Base-by-base conservation (phyloP, 2,797 vertebrate species). In the Syndactyla subalaris region DNA sequence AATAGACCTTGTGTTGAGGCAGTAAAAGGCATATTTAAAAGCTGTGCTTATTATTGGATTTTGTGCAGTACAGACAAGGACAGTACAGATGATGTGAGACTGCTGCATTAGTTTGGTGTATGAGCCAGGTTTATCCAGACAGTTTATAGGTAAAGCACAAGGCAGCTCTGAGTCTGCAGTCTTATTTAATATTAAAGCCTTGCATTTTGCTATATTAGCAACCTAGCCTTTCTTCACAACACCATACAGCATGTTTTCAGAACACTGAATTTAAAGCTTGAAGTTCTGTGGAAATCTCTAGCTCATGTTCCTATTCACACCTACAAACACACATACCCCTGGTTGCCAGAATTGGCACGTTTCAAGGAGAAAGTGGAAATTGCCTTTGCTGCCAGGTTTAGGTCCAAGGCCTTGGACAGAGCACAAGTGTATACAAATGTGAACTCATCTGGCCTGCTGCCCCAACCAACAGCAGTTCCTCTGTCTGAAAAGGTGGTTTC, bases 131-230 rank as follows among this genome's bases (percentile, higher is more conserved):
- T 82, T 79, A 77, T 48, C 43, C 34, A 26, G 51, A 52, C 27
- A 67, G 27, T 38, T 91, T 89, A 61, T 7, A 74, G 70, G 58
- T 63, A 75, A 95, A 93, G 87, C 58, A 95, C 70, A 78, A 4
- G 75, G 62, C 27, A 68, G 19, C 73, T 94, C 88, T 59, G 73
- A 93, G 73, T 85, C 92, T 74, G 57, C 45, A 66, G 23, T 65
- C 45, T 70, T 94, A 43, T 82, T 95, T 94, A 90, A 70, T 45
- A 65, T 90, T 91, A 68, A 96, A 95, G 75, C 80, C 49, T 88
- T 95, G n/a, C 45, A 57, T 97, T 97, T 96, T 93, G 85, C 92
- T 96, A 91, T 93, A 59, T 95, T 95, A 96, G 58, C 0, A 0
- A 84, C 59, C 55, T 74, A 87, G 82, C 82, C 65, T 57, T 92